Evolutionary conservation across 1,140 invertebrate genomes (phyloP).

Genomic region (Cotesia vestalis): DNA sequence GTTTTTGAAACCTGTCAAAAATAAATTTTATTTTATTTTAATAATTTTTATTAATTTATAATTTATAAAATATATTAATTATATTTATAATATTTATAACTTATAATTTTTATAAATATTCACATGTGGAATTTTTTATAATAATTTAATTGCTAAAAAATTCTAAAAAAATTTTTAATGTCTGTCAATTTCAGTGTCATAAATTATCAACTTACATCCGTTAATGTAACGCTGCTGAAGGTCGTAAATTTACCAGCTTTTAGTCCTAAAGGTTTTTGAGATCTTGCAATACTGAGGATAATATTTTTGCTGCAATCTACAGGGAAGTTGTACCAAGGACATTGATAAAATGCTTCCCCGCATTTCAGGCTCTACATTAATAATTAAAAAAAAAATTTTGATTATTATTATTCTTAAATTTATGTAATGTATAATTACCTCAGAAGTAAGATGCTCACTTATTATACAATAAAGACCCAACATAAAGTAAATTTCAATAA

Average conservation of each 20-base stretch:
- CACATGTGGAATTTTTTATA: no score
- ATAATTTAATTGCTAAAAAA: no score
- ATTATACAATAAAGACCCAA: no score
- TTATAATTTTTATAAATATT: no score
- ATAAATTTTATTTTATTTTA: no score
- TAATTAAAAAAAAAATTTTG: constrained; percentile 5
- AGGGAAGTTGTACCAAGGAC: constrained; percentile 40
- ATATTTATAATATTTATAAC: no score
- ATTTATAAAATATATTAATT: no score
- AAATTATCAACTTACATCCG: constrained; percentile 38
- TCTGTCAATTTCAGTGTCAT: no score
- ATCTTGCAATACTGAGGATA: constrained; percentile 39
- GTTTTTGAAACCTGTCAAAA: no score
- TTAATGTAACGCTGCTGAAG: constrained; percentile 44
- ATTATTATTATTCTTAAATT: constrained; percentile 4
- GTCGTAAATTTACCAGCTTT: constrained; percentile 46
- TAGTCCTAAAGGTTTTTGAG: constrained; percentile 40
- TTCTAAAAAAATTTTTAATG: no score
- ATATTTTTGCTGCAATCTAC: constrained; percentile 37
- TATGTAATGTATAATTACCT: constrained; percentile 41
- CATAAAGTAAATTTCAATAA: no score
- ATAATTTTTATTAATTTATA: no score
- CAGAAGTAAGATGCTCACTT: constrained; percentile 48
- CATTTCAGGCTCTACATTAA: constrained; percentile 36
- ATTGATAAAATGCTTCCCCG: constrained; percentile 41